phyloP scores from a whole-genome alignment of 2,888 invertebrate genomes.

The Acanthacorydalis orientalis region DNA sequence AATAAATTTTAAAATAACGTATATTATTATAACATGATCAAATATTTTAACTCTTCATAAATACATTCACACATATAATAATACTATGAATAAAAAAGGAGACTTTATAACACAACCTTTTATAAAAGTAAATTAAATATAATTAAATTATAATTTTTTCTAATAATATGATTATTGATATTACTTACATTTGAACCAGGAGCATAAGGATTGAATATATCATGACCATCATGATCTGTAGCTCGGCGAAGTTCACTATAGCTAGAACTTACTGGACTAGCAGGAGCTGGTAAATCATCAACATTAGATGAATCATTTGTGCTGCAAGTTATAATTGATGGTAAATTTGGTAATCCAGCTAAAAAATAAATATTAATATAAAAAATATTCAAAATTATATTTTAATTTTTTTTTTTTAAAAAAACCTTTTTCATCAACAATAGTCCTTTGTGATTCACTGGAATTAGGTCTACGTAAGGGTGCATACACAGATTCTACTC shows the following conservation, averaged over 20 bases:
- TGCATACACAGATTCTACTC: constrained; percentile 3
- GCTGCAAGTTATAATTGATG: constrained; percentile 5
- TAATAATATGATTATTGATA: background rate
- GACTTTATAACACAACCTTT: background rate
- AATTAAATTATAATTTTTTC: too few relatives aligned
- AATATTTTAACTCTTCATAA: too few relatives aligned
- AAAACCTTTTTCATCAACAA: constrained; percentile 1
- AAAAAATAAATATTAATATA: background rate
- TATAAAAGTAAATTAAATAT: background rate
- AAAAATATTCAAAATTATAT: background rate
- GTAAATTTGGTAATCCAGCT: constrained; percentile 3
- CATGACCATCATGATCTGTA: constrained; percentile 32
- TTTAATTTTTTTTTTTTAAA: background rate
- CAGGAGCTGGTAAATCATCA: constrained; percentile 64
- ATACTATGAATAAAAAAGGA: too few relatives aligned
- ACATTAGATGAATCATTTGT: constrained; percentile 13
- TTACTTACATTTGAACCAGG: constrained; percentile 46
- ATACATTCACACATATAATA: too few relatives aligned
- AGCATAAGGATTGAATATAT: constrained; percentile 35
- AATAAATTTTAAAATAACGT: too few relatives aligned
- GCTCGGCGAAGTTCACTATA: constrained; percentile 75
- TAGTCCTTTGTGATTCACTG: constrained; percentile 22
- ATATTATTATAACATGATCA: too few relatives aligned
- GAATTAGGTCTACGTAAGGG: constrained; percentile 12
- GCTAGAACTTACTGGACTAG: constrained; percentile 80